These are phyloP conservation scores for Microcebus ravelobensis DNA, from an alignment of 2,113 vertebrate genomes.

Conservation along the genomic window DNA sequence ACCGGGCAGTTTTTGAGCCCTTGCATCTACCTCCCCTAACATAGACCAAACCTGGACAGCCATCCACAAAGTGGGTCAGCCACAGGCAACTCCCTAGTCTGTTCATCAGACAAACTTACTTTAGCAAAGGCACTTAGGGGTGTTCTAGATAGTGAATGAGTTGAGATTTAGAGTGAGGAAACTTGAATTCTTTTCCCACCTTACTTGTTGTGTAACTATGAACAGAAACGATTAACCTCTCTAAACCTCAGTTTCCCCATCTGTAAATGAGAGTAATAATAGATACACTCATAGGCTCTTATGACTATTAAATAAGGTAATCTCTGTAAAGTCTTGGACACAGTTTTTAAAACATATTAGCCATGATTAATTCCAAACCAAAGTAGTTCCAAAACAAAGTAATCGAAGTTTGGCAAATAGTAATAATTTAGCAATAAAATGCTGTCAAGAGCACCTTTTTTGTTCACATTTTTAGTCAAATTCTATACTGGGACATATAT, in stretches of 20 bases:
- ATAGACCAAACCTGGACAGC: background rate
- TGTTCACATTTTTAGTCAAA: background rate
- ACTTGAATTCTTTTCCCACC: background rate
- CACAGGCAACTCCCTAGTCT: background rate
- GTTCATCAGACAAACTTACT: background rate
- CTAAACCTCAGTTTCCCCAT: constrained; percentile 8
- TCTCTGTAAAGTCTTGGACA: background rate
- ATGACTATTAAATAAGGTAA: constrained; percentile 1
- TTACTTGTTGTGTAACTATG: background rate
- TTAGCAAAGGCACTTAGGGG: background rate
- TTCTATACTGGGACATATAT: background rate
- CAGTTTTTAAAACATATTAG: background rate
- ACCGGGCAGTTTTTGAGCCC: background rate
- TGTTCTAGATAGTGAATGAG: background rate
- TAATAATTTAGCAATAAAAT: background rate
- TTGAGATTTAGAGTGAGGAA: background rate
- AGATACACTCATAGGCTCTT: background rate
- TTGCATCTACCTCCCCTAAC: background rate
- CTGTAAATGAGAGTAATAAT: background rate
- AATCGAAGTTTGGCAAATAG: background rate
- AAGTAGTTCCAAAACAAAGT: background rate
- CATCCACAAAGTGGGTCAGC: background rate
- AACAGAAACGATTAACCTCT: background rate
- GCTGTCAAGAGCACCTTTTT: background rate
- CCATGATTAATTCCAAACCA: constrained; percentile 3